Evolutionary conservation across 2,888 invertebrate genomes (phyloP), one percentile per base, ranked within the genome.

Genomic region (Gymnosoma rotundatum): DNA sequence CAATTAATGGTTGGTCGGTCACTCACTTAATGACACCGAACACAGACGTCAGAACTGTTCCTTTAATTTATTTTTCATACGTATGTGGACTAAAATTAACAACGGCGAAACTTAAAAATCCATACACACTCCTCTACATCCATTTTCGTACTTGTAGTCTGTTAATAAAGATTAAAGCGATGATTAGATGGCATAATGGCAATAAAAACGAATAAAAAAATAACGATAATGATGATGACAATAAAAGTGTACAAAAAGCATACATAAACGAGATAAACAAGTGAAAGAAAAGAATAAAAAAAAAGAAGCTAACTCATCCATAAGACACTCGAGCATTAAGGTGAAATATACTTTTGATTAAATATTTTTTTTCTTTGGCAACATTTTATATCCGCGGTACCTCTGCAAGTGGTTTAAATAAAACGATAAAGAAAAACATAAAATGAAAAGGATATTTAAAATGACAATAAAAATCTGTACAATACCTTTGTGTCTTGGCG

Each of bases 81-180:
- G 16, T 48, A 56, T 6, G 18, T 52, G 56, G 36, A 75, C 64
- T 48, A 32, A 32, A 64, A 45, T 56, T 54, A 64, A 25, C 25
- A 9, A n/a, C 52, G 54, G 36, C 32, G 12, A 45, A 54, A 54
- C 25, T 45, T 18, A 38, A 56, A 16, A 18, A 10, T 12, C 25
- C 7, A 25, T 45, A 18, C n/a, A 32, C 8, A 20, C 63, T 14
- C 20, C 48, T 64, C n/a, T 63, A 18, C 18, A 10, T 54, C 10
- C 16, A 21, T 42, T 54, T 69, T 69, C 38, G 20, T 54, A 63
- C 61, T 61, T 54, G 36, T 18, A 70, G 54, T 20, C 58, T 32
- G 54, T 61, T 78, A 70, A 78, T 78, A 78, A 78, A 78, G 78
- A 78, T 78, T 78, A 78, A 69, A 78, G 36, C 54, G 36, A 78